These are phyloP conservation scores for Meandrina meandrites DNA, from an alignment of 92 coral and sea anemone genomes.

Conservation along the genomic window DNA sequence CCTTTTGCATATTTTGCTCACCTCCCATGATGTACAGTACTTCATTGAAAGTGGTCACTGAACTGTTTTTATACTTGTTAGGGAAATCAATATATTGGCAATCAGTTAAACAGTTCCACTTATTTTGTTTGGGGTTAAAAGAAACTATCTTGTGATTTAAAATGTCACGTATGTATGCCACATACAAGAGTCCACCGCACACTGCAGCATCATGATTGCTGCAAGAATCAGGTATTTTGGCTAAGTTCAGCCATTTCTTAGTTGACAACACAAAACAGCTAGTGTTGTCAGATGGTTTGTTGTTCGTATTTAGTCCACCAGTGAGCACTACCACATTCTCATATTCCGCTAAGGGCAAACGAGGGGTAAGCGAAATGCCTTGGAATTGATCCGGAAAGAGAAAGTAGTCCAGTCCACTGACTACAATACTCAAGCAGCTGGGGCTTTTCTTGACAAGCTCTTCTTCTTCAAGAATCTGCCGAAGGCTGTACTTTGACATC, in stretches of 20 bases:
- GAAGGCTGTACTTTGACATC: conserved; percentile 1
- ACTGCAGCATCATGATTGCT: not conserved
- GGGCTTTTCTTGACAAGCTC: not conserved
- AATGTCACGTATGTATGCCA: not conserved
- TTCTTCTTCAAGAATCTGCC: conserved; percentile 2
- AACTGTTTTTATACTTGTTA: not conserved
- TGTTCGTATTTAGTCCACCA: not conserved
- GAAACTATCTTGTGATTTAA: not conserved
- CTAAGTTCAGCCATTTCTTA: not conserved
- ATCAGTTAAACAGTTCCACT: too few relatives aligned
- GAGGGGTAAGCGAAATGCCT: not conserved
- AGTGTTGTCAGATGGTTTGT: not conserved
- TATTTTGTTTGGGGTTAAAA: not conserved
- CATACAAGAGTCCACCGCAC: not conserved
- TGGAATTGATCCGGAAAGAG: conserved; percentile 6
- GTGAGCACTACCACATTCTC: conserved; percentile 4
- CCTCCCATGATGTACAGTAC: not conserved
- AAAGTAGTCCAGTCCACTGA: conserved; percentile 13
- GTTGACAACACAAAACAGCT: not conserved
- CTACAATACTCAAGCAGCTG: not conserved
- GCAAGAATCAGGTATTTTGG: not conserved
- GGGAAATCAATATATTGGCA: too few relatives aligned
- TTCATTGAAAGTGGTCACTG: not conserved
- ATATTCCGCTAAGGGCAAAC: not conserved
- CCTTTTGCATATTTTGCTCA: too few relatives aligned